Percentiles rank a stretch among this genome's conserved stretches.
Conservation (phyloP, 2,888 invertebrate species). For the Nematopogon swammerdamellus region DNA sequence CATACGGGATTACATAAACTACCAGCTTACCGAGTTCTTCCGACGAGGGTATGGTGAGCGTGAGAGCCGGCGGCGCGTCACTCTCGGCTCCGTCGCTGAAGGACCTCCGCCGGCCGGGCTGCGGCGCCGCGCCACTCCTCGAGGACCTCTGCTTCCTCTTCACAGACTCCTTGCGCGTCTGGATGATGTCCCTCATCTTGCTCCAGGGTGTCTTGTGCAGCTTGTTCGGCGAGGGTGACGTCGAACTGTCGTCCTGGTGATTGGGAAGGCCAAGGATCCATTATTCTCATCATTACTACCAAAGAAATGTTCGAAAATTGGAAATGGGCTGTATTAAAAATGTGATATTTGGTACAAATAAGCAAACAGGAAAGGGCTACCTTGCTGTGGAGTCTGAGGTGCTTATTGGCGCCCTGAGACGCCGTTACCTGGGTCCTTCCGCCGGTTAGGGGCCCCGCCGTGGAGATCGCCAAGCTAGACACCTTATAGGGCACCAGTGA, state of each 20-base stretch:
- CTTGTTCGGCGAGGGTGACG: conserved; percentile 50
- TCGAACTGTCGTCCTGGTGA: conserved; percentile 50
- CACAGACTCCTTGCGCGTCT: conserved; percentile 65
- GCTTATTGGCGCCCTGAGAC: too few relatives aligned
- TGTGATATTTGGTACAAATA: too few relatives aligned
- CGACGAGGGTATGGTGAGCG: conserved; percentile 59
- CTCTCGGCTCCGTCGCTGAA: conserved; percentile 48
- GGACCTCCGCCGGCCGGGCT: conserved; percentile 35
- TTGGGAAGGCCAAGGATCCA: conserved; percentile 7
- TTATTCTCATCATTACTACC: too few relatives aligned
- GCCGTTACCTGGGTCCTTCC: too few relatives aligned
- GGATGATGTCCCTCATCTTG: conserved; percentile 74
- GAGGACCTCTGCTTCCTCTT: conserved; percentile 53
- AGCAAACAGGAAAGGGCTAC: too few relatives aligned
- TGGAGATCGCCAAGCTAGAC: too few relatives aligned
- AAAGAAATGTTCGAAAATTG: too few relatives aligned
- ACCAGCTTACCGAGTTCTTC: conserved; percentile 55
- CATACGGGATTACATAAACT: too few relatives aligned
- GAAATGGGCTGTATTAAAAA: too few relatives aligned
- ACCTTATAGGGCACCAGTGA: too few relatives aligned
- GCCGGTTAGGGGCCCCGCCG: too few relatives aligned
- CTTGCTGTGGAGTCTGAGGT: too few relatives aligned
- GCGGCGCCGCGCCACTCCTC: conserved; percentile 37
- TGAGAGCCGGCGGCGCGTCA: conserved; percentile 49
- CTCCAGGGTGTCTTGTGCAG: conserved; percentile 71